Base-by-base conservation (phyloP, 2,113 vertebrate genomes). In the Canis aureus region DNA sequence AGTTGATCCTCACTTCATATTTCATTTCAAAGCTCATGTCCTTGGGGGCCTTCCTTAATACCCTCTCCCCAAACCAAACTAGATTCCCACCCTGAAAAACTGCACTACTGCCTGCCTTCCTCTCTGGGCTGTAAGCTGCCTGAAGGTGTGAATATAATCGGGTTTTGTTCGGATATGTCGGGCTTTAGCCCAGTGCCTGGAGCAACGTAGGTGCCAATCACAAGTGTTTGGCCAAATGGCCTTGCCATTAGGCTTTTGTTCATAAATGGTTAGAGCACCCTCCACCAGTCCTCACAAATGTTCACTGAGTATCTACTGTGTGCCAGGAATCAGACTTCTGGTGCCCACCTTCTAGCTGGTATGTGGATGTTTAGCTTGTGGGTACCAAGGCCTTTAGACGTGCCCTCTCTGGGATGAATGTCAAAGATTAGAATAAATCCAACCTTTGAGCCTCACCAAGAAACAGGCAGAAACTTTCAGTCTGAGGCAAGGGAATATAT, bases 41-140 rank as follows among this genome's bases (percentile, higher is more conserved):
- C 25, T 64, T 12, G 22, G 57, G 16, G 1, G 0, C 1, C 38
- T 74, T 74, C n/a, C 74, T 12, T 55, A 55, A n/a, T 4, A 10
- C 2, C 22, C 8, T 8, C 22, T 53, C 23, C 27, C 57, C 3
- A 0, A 7, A 17, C 2, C 60, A 55, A 20, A 10, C 3, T 12
- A 81, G 49, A 53, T 4, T 32, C 23, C 60, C 12, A 35, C 60
- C 27, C 13, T 10, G 12, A n/a, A 95, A 82, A 80, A 74, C 29
- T 59, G 5, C 8, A 22, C 19, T 11, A 3, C 86, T 53, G 29
- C 22, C 59, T 32, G 2, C 78, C 49, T 55, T 60, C n/a, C 84
- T 10, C 25, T 59, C 16, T 2, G 19, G n/a, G 19, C 59, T 79
- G 1, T 22, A 17, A 59, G 29, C 12, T 69, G 23, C 66, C 90